Evolutionary conservation across 1,140 invertebrate genomes (phyloP).

Genomic region (Rhysida immarginata): DNA sequence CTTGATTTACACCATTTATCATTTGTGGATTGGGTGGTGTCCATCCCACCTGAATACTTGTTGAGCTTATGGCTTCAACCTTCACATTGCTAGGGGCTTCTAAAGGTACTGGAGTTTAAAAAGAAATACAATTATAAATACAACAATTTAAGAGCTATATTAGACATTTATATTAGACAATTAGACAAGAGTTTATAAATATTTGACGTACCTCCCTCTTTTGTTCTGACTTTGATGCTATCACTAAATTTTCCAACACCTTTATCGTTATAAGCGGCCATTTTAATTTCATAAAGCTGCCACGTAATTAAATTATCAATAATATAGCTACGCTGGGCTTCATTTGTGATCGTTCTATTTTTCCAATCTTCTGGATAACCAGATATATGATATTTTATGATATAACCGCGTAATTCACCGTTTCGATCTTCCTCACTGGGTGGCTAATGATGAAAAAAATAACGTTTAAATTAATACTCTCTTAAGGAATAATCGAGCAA

Average conservation of each 20-base stretch:
- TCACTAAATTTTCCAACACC: conserved; percentile 84
- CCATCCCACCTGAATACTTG: conserved; percentile 65
- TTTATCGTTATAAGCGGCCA: conserved; percentile 94
- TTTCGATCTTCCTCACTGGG: conserved; percentile 84
- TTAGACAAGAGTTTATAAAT: background rate
- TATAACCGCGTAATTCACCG: conserved; percentile 84
- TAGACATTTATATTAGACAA: background rate
- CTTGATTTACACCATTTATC: conserved; percentile 97
- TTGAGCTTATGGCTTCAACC: conserved; percentile 72
- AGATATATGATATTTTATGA: conserved; percentile 72
- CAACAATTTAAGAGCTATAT: background rate
- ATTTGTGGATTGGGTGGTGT: conserved; percentile 86
- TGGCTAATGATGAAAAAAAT: conserved; percentile 28
- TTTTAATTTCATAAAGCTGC: conserved; percentile 95
- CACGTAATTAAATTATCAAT: conserved; percentile 90
- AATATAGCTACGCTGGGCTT: conserved; percentile 77
- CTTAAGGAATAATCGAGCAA: too few relatives aligned
- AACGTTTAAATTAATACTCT: conserved; percentile 2
- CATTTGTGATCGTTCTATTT: conserved; percentile 77
- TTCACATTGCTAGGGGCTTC: conserved; percentile 68
- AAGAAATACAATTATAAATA: background rate
- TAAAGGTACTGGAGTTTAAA: conserved; percentile 50
- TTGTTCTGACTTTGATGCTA: conserved; percentile 83
- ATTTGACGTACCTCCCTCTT: conserved; percentile 52
- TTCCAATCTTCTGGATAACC: conserved; percentile 82